Base-by-base conservation (phyloP, 2,113 vertebrate genomes). In the Clarias gariepinus region DNA sequence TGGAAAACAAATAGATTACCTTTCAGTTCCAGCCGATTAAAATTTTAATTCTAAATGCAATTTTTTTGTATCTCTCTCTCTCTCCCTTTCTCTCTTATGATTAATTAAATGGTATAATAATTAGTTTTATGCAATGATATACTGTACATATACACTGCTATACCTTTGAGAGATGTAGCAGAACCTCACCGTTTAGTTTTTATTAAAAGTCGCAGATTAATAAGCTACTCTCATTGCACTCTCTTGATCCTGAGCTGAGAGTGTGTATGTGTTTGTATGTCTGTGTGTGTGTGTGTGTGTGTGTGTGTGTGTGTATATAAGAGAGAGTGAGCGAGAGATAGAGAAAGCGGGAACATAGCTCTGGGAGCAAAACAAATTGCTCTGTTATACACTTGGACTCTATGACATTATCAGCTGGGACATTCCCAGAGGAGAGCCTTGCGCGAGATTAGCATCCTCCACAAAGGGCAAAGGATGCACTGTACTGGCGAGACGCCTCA, bases 281-380 rank as follows among this genome's bases (percentile, higher is more conserved):
- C 6, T 47, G 47, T 47, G 47, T 47, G 47, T 47, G 47, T 47
- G 47, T 47, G 47, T 47, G 47, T 8, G 7, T 47, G 41, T 3
- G 41, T 3, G 41, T 3, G 41, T 3, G 41, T 41, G 41, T 36
- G 36, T 36, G 36, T 36, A 6, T 41, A 6, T 94, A 93, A 88
- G 91, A 83, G 89, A 90, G 90, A 91, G 91, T 91, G 89, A 92
- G 90, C 89, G 74, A 88, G 73, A 80, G 63, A 41, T 87, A 63
- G 89, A 91, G 90, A 89, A 87, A 86, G 8, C 90, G 88, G 86
- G 88, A 81, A 91, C 92, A 92, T 91, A 93, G 92, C 92, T 94
- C 93, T 92, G 92, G 92, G 84, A 92, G 90, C 91, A 94, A 95
- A 96, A 94, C 94, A 95, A 95, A 95, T 95, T 91, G 92, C 93